Evolutionary conservation across 2,113 vertebrate genomes (phyloP).

Genomic region (Aleadryas rufinucha): DNA sequence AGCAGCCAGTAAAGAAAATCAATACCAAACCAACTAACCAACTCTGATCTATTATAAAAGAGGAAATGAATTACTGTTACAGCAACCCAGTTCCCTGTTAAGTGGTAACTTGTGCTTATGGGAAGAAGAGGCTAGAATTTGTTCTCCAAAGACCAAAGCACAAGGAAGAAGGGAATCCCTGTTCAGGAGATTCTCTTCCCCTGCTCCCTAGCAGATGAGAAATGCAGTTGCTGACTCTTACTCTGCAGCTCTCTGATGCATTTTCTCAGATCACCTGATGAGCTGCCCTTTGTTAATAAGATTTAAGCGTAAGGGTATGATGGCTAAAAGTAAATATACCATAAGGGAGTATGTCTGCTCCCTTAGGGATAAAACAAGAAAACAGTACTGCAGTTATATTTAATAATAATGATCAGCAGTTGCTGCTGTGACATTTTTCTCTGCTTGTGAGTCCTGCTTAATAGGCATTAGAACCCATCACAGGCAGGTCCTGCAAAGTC

Average conservation of each 20-base stretch:
- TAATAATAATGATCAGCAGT: neutral
- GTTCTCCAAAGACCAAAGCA: neutral
- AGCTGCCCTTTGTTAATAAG: neutral
- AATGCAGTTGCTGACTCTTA: neutral
- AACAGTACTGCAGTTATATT: neutral
- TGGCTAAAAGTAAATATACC: neutral
- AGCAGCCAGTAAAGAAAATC: neutral
- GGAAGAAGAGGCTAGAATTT: neutral
- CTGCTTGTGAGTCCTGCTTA: neutral
- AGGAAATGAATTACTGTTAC: neutral
- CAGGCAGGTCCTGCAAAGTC: neutral
- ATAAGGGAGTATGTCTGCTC: neutral
- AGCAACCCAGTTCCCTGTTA: neutral
- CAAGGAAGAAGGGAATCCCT: neutral
- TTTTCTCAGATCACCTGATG: neutral
- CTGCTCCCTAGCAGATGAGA: neutral
- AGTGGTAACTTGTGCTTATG: neutral
- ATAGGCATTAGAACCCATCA: neutral
- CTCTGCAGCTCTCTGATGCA: neutral
- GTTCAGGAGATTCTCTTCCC: neutral
- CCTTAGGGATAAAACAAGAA: neutral
- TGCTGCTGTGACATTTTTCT: neutral
- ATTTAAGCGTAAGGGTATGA: neutral
- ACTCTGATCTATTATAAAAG: neutral
- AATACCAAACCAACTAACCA: neutral